Evolutionary conservation across 1,140 invertebrate species (phyloP), one percentile per base, ranked within the genome.

Genomic region (Dufourea novaeangliae): DNA sequence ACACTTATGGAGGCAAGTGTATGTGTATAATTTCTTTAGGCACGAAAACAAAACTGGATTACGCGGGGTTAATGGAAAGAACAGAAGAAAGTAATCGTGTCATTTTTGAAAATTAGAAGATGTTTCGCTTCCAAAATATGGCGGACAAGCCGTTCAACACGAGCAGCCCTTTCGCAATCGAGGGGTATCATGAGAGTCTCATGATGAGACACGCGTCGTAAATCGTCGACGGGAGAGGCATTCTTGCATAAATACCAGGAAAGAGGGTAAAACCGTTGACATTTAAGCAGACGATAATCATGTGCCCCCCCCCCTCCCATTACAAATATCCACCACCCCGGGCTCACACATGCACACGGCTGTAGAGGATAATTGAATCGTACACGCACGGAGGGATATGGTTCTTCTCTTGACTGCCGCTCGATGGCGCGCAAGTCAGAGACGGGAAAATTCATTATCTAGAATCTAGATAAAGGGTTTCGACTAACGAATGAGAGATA

Each of bases 211-310:
- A 80, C 79, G 76, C 76, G 76, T 83, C 80, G 82, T 86, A 86
- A 85, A 84, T 82, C 67, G 67, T 82, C 71, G 74, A 82, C 29
- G 56, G 50, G 75, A 78, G 64, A 84, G 63, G 67, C 75, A 84
- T 85, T 73, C 68, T 54, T 79, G 83, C 76, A 82, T 85, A 85
- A 86, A 82, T 79, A 85, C 52, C 63, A 39, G 12, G 64, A 77
- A 82, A 82, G 82, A 82, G 46, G 70, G 27, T 85, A 87, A 89
- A 82, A 90, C 85, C 85, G 86, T 87, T 90, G 89, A 86, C 88
- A 90, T 90, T 90, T 90, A 89, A 85, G 74, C 80, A 69, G 56
- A 77, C 74, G 82, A 89, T 89, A 89, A 89, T 90, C 79, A 88
- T 77, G 70, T 82, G 64, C 81, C 41, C 66, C 39, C 73, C 75